Base-by-base conservation (phyloP, 2,888 invertebrate genomes). In the Alitta virens region DNA sequence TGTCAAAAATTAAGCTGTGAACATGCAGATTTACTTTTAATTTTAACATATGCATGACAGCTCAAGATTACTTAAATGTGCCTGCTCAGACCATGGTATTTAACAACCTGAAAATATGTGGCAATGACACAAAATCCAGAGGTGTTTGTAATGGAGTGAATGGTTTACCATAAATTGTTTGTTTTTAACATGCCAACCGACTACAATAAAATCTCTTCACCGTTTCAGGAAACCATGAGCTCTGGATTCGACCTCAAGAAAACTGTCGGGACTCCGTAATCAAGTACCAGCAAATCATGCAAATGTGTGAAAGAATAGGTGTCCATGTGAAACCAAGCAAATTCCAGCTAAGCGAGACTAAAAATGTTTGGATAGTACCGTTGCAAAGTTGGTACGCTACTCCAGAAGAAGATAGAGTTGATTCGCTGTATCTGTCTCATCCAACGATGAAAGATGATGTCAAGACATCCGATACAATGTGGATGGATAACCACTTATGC, bases 401-500 rank as follows among this genome's bases (percentile, higher is more conserved):
- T 25, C 71, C 70, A n/a, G 68, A 72, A 26, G 72, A 72, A 1
- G 70, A 71, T 51, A 14, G 38, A 12, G 55, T 42, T 5, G 67
- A 71, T 46, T 66, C 70, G 1, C 54, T 71, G 16, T 71, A 68
- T 55, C 23, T 63, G 18, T 52, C n/a, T 0, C 64, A 63, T n/a
- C 24, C 51, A 16, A 40, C 46, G 9, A 42, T 24, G 14, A 60
- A 56, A 12, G 69, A 68, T 33, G 58, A 71, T 26, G 43, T 42
- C 0, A 12, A 46, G 23, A 40, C 40, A 0, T 25, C 24, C 14
- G 57, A 61, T 18, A n/a, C 56, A 2, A 50, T 68, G 50, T 72
- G 72, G 72, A 71, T 71, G 71, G 72, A 72, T 57, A 71, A 71
- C 27, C 64, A 66, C 43, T 33, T 68, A 24, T 70, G 69, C 27